phyloP scores from a whole-genome alignment of 2,113 vertebrate species.

The Telmatochromis sp. region DNA sequence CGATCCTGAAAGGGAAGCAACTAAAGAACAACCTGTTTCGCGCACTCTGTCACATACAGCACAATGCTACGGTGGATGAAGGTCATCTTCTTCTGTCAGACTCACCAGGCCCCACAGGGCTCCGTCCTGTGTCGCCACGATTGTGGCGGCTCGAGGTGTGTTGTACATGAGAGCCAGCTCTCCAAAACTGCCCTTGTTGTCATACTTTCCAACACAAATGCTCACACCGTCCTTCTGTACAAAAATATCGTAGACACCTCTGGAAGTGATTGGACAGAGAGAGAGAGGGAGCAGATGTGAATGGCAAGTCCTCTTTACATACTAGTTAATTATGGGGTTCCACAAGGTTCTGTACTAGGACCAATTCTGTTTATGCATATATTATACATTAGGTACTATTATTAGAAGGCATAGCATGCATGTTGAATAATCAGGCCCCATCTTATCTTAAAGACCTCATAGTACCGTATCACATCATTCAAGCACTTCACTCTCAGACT shows the following conservation, averaged over 20 bases:
- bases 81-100: neutral
- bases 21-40: neutral
- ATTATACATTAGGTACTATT: neutral
- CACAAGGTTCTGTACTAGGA: neutral
- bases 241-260: constrained; percentile 87
- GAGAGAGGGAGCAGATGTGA: neutral
- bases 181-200: constrained; percentile 92
- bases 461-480: neutral
- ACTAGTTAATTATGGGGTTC: neutral
- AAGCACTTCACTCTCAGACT: neutral
- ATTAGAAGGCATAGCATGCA: neutral
- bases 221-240: constrained; percentile 79
- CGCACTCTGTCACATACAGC: neutral
- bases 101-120: constrained; percentile 93
- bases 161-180: constrained; percentile 98
- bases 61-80: neutral
- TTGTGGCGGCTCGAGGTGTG: constrained; percentile 91
- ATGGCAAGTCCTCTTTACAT: neutral
- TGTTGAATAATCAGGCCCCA: neutral
- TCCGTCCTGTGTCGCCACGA: constrained; percentile 84
- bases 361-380: neutral
- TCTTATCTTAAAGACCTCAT: neutral
- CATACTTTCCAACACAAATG: constrained; percentile 83
- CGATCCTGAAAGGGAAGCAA: constrained; percentile 75
- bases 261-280: constrained; percentile 57